Evolutionary conservation across 2,888 invertebrate genomes (phyloP).

Genomic region (Laspeyria flexula): DNA sequence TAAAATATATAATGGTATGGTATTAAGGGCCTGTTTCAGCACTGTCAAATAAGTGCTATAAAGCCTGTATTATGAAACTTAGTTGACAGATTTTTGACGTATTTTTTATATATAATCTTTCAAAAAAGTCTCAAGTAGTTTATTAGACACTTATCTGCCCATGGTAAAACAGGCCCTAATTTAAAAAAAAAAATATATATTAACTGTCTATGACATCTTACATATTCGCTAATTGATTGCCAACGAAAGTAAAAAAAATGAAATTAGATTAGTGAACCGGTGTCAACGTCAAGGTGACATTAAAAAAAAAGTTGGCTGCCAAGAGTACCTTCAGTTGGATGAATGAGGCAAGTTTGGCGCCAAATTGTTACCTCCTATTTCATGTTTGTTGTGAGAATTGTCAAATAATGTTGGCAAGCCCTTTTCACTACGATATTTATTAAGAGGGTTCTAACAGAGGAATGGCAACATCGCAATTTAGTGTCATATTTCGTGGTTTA

Average conservation of each 20-base stretch:
- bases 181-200: background rate
- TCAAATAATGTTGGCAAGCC: background rate
- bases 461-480: no score
- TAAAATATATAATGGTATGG: no score
- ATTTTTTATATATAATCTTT: no score
- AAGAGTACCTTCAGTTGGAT: slow-evolving; percentile 10
- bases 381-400: background rate
- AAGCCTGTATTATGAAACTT: no score
- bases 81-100: no score
- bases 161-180: no score
- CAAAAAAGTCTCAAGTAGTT: no score
- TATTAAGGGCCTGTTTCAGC: no score
- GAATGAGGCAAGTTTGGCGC: slow-evolving; percentile 5
- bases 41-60: no score
- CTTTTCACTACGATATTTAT: background rate
- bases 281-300: slow-evolving; percentile 33
- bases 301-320: slow-evolving; percentile 17
- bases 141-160: no score
- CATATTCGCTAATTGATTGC: slow-evolving; percentile 8
- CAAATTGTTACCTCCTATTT: slow-evolving; percentile 1
- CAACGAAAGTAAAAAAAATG: slow-evolving; percentile 20
- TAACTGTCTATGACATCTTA: background rate
- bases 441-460: no score
- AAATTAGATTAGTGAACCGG: slow-evolving; percentile 18
- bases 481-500: no score